A percentile compares a stretch with the other conserved stretches of the same genome.
Evolutionary conservation across 2,888 invertebrate species (phyloP).

Genomic region (Scotopteryx bipunctaria): DNA sequence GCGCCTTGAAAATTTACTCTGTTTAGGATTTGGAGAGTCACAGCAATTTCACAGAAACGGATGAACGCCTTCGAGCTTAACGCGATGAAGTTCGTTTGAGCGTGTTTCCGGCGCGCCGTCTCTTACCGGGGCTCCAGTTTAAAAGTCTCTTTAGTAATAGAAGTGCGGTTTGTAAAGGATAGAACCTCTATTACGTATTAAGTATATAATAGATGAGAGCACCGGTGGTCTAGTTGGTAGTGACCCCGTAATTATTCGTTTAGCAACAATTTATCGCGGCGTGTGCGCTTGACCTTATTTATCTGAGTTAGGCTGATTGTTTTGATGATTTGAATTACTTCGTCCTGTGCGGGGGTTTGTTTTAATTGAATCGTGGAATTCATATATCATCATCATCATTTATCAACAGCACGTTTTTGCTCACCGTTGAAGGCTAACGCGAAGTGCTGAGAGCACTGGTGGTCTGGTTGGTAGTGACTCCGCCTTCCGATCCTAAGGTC

Average conservation of each 20-base stretch:
- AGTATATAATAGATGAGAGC: no score
- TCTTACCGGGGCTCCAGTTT: not conserved
- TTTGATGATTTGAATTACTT: slow-evolving; percentile 48
- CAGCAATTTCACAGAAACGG: slow-evolving; percentile 27
- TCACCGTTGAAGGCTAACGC: no score
- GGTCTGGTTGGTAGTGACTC: no score
- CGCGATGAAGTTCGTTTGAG: slow-evolving; percentile 25
- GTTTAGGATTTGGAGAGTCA: slow-evolving; percentile 27
- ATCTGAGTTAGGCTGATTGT: slow-evolving; percentile 51
- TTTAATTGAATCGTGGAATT: slow-evolving; percentile 1
- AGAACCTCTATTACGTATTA: no score
- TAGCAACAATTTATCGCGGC: slow-evolving; percentile 55
- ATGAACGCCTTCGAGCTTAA: slow-evolving; percentile 26
- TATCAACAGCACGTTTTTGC: no score
- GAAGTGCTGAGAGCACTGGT: no score
- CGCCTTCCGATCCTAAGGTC: no score
- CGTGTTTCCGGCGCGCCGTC: slow-evolving; percentile 20
- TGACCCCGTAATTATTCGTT: slow-evolving; percentile 75
- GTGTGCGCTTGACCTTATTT: slow-evolving; percentile 55
- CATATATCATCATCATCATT: no score
- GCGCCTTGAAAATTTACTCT: slow-evolving; percentile 31
- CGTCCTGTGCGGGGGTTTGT: slow-evolving; percentile 15
- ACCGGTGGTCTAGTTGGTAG: no score
- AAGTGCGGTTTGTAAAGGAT: no score
- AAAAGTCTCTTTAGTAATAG: not conserved